A percentile compares a stretch with the other conserved stretches of the same genome.
Evolutionary conservation across 35 echinoderm and acorn worm genomes (phyloP).

Genomic region (Eucidaris tribuloides): DNA sequence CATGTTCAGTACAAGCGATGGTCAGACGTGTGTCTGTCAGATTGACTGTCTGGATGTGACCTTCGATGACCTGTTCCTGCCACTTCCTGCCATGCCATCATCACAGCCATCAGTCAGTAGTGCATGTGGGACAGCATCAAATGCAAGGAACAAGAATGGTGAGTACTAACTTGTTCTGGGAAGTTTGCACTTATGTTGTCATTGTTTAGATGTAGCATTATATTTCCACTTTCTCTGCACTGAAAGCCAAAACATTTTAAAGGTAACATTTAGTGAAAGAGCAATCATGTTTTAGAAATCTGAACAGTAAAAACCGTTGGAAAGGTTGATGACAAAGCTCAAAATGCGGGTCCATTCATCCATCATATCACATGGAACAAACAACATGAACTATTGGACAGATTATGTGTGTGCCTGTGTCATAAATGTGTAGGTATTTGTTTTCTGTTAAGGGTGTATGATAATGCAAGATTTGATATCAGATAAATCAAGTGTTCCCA

Average conservation of each 20-base stretch:
- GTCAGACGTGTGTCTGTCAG: slow-evolving; percentile 36
- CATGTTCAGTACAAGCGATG: slow-evolving; percentile 36
- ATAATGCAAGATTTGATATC: no score
- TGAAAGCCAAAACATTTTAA: background rate
- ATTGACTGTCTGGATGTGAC: slow-evolving; percentile 12
- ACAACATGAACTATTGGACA: no score
- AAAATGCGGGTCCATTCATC: no score
- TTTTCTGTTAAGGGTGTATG: no score
- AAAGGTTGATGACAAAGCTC: no score
- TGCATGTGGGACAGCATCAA: slow-evolving; percentile 37
- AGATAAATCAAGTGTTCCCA: no score
- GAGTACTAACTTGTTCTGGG: background rate
- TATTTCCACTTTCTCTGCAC: background rate
- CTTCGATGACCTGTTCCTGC: slow-evolving; percentile 50
- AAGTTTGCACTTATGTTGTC: background rate
- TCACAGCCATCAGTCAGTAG: background rate
- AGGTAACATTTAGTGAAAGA: background rate
- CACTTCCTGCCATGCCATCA: slow-evolving; percentile 28
- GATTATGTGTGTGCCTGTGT: no score
- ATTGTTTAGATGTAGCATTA: background rate
- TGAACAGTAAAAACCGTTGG: no score
- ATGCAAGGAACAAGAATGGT: slow-evolving; percentile 14
- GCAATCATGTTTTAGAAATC: no score
- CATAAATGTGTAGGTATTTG: no score
- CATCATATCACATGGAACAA: no score